Base-by-base conservation (phyloP, 2,888 invertebrate species). In the Polyommatus icarus region DNA sequence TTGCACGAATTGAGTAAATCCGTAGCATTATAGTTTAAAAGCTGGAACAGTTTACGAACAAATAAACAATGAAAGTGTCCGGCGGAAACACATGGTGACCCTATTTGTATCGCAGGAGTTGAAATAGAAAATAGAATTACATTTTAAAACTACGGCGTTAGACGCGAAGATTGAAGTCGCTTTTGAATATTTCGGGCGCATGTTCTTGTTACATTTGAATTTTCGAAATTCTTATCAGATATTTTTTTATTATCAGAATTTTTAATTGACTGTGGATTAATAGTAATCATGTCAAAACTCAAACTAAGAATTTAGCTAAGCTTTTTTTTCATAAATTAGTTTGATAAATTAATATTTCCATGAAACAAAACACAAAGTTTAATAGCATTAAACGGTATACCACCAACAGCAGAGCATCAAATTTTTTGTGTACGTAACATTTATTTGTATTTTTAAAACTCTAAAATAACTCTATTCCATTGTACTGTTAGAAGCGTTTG, bases 161-260 rank as follows among this genome's bases (percentile, higher is more conserved):
- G 61, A 77, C 72, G 54, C 78, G 77, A 77, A 79, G 75, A 80
- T 78, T 79, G 77, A 72, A 72, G 77, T 78, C 78, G 77, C 77
- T 77, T 75, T 79, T 79, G 82, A 84, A 84, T 83, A 85, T 81
- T 83, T 82, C 83, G 59, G 71, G 76, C 79, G 78, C 76, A 78
- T n/a, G 76, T 81, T 83, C 81, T 81, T 81, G 84, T 84, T 87
- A 86, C 86, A 88, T 88, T 85, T 81, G 84, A 89, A 91, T 88
- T 90, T 90, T 89, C 87, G 88, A 90, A 91, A n/a, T n/a, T n/a
- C n/a, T n/a, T n/a, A n/a, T n/a, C n/a, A 90, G 90, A 89, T 15
- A 3, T 61, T 61, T 61, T 24, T 24, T 61, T 24, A 24, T 24
- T 24, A 3, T 3, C n/a, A n/a, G 2, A 59, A 10, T 7, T 61